A percentile compares a stretch with the other conserved stretches of the same genome.
phyloP scores from a whole-genome alignment of 1,140 invertebrate species.

The Octopus sinensis region DNA sequence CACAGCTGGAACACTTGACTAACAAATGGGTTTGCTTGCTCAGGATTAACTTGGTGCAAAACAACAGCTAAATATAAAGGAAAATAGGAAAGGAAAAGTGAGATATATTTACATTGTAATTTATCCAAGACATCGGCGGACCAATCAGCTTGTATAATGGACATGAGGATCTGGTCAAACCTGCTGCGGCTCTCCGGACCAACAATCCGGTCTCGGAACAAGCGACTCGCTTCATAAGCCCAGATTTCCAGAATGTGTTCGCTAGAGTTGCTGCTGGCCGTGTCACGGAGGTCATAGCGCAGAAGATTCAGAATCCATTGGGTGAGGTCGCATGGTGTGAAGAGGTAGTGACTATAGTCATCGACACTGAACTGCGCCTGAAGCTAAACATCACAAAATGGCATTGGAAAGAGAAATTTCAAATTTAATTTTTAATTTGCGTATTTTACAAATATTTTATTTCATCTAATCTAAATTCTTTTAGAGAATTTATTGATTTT shows the following conservation, averaged over 20 bases:
- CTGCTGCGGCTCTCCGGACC: conserved; percentile 66
- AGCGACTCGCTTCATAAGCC: conserved; percentile 70
- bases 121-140: conserved; percentile 56
- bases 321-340: conserved; percentile 71
- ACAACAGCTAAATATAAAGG: background rate
- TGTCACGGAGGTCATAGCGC: conserved; percentile 49
- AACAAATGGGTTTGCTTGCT: no score
- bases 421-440: no score
- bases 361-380: conserved; percentile 64
- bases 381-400: conserved; percentile 45
- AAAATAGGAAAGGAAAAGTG: background rate
- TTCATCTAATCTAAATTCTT: no score
- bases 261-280: conserved; percentile 44
- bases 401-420: no score
- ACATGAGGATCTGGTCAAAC: conserved; percentile 68
- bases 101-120: conserved; percentile 49
- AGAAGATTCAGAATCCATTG: conserved; percentile 70
- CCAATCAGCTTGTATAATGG: conserved; percentile 61
- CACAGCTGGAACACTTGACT: no score
- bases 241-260: conserved; percentile 64
- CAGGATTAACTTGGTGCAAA: no score
- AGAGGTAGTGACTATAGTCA: conserved; percentile 67
- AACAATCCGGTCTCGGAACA: conserved; percentile 77
- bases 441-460: no score
- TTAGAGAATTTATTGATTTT: no score